Conservation (phyloP, 64 coral and sea anemone species). For the Montipora efflorescens region DNA sequence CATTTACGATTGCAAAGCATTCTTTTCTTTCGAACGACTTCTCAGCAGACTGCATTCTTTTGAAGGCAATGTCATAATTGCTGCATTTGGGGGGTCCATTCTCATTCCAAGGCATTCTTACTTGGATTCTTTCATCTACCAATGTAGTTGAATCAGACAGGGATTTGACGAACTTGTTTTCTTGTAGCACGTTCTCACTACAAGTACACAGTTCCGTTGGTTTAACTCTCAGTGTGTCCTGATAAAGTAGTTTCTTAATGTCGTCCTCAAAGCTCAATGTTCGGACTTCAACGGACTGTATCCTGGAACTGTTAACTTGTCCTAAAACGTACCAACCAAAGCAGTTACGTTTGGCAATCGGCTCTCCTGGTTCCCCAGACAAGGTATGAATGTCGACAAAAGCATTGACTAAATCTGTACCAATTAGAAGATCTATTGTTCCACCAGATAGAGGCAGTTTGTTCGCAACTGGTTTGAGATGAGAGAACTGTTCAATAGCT, state of each 20-base stretch:
- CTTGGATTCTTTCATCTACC: conserved; percentile 22
- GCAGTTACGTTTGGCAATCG: no score
- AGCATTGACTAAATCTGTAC: no score
- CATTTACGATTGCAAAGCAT: no score
- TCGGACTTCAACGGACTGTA: no score
- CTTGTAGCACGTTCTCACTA: neutral
- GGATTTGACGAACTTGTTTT: conserved; percentile 6
- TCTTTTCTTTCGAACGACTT: neutral
- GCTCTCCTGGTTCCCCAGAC: no score
- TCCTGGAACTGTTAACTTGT: no score
- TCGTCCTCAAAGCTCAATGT: no score
- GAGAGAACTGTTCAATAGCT: neutral
- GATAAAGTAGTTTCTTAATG: no score
- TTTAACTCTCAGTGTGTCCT: no score
- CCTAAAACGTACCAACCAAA: no score
- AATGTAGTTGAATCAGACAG: conserved; percentile 15
- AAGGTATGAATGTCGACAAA: no score
- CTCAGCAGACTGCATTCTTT: conserved; percentile 32
- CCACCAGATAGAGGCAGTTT: conserved; percentile 2
- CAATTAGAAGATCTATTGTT: neutral
- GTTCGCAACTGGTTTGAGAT: conserved; percentile 13
- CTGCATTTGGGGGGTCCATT: conserved; percentile 35
- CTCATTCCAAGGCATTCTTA: conserved; percentile 56
- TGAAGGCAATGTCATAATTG: conserved; percentile 47
- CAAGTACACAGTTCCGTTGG: no score